Evolutionary conservation across 2,797 vertebrate genomes (phyloP).

Genomic region (Falco biarmicus): DNA sequence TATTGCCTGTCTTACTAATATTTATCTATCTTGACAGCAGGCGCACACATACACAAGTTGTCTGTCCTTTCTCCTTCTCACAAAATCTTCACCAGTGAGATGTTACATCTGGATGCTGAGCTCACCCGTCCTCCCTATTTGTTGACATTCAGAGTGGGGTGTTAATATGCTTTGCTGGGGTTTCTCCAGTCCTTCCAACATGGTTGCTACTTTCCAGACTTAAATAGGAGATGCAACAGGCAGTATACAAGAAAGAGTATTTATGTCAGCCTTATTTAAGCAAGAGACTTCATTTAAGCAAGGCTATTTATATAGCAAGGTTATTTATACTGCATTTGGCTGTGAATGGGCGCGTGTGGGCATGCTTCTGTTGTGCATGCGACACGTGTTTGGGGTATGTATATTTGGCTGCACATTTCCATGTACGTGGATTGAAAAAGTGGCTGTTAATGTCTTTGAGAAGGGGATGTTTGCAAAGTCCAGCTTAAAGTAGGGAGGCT

Average conservation of each 20-base stretch:
- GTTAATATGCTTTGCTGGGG: not conserved
- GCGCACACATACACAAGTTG: not conserved
- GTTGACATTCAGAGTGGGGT: not conserved
- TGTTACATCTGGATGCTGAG: not conserved
- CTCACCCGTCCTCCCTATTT: not conserved
- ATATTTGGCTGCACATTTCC: conserved; percentile 33
- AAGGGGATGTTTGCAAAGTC: not conserved
- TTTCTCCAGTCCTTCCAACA: not conserved
- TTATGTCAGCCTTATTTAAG: conserved; percentile 30
- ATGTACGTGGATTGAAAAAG: not conserved
- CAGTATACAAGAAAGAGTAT: not conserved
- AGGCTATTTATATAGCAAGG: not conserved
- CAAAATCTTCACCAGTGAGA: not conserved
- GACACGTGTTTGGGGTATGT: conserved; percentile 1
- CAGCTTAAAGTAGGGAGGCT: not conserved
- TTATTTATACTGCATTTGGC: conserved; percentile 32
- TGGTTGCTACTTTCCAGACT: not conserved
- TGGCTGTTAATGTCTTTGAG: not conserved
- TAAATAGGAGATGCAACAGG: not conserved
- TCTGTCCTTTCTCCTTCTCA: not conserved
- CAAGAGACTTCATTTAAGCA: conserved; percentile 35
- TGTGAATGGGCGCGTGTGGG: conserved; percentile 36
- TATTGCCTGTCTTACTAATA: not conserved
- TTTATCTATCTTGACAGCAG: not conserved
- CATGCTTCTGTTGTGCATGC: conserved; percentile 1